phyloP scores from a whole-genome alignment of 2,888 invertebrate genomes.

The Drosophila siamana region DNA sequence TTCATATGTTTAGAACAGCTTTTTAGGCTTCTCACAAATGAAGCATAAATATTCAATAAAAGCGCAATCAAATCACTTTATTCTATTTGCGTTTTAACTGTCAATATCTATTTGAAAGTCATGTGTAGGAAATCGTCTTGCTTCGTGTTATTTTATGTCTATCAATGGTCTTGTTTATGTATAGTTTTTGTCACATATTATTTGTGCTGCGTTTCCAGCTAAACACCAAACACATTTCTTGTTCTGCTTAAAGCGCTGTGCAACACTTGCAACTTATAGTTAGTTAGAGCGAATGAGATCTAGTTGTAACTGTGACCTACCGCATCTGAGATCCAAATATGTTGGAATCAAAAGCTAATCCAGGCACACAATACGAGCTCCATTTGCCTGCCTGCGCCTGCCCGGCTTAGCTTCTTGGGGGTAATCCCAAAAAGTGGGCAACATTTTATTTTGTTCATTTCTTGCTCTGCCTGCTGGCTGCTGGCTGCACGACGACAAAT shows the following conservation, averaged over 20 bases:
- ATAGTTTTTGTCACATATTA: too few relatives aligned
- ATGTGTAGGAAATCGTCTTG: too few relatives aligned
- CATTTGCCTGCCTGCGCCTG: slow-evolving; percentile 21
- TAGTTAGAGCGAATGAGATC: not conserved
- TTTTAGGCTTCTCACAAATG: too few relatives aligned
- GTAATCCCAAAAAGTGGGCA: slow-evolving; percentile 63
- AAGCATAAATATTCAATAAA: too few relatives aligned
- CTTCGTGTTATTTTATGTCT: too few relatives aligned
- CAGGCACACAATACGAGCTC: slow-evolving; percentile 29
- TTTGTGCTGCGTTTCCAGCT: not conserved
- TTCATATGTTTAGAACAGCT: too few relatives aligned
- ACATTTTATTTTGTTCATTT: slow-evolving; percentile 38
- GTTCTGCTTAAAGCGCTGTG: not conserved
- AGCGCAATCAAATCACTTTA: too few relatives aligned
- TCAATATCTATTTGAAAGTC: too few relatives aligned
- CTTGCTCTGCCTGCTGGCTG: not conserved
- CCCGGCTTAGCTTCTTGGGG: slow-evolving; percentile 16
- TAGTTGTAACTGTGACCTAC: not conserved
- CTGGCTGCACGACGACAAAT: slow-evolving; percentile 55
- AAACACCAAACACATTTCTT: not conserved
- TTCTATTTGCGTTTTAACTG: too few relatives aligned
- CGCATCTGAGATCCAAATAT: slow-evolving; percentile 5
- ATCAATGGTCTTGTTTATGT: too few relatives aligned
- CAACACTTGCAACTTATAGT: not conserved
- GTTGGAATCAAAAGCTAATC: slow-evolving; percentile 28